Conservation (phyloP, 2,888 invertebrate genomes). For the Dolomedes plantarius region DNA sequence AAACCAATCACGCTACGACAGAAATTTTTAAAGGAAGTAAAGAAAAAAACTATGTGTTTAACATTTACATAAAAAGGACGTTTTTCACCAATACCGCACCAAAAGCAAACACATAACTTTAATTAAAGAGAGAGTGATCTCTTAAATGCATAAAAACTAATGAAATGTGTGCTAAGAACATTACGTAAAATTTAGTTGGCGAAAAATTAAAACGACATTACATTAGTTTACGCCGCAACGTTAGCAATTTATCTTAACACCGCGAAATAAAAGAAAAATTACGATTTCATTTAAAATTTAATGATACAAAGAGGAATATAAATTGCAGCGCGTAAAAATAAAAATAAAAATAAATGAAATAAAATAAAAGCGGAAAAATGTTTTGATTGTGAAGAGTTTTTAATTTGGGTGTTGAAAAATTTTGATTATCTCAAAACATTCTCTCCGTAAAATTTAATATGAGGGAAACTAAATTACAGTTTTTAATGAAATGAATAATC, state of each 20-base stretch:
- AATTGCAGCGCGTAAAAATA: background rate
- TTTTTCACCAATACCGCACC: background rate
- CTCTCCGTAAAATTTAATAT: background rate
- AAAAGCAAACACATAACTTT: background rate
- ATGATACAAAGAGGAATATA: background rate
- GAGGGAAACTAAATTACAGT: background rate
- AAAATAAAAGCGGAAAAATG: background rate
- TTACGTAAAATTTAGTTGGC: background rate
- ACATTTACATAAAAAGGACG: background rate
- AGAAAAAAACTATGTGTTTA: background rate
- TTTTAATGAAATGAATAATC: constrained; percentile 1
- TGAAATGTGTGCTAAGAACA: background rate
- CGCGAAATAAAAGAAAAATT: background rate
- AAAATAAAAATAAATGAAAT: background rate
- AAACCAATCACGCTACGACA: background rate
- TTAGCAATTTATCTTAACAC: background rate
- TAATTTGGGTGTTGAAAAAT: constrained; percentile 7
- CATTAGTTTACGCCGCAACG: background rate
- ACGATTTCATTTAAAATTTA: background rate
- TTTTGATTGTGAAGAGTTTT: background rate
- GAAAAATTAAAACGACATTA: background rate
- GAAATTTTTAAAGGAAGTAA: background rate
- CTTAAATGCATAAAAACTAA: background rate
- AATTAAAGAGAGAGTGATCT: background rate
- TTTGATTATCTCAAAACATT: background rate